Conservation (phyloP, 1,140 invertebrate genomes). For the Acyrthosiphon pisum region DNA sequence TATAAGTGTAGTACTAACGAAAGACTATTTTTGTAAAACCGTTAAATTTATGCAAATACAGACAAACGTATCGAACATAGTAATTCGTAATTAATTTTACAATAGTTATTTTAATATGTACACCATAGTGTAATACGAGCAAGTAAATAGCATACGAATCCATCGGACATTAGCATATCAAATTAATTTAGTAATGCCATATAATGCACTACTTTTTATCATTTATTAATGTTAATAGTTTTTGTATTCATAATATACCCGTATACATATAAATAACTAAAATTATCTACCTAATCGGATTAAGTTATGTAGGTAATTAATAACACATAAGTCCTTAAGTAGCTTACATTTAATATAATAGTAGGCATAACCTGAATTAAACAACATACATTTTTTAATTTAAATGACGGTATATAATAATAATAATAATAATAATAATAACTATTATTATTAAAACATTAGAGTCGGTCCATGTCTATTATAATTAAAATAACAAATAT, state of each 20-base stretch:
- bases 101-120: neutral
- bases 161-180: neutral
- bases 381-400: neutral
- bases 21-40: neutral
- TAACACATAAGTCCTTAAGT: constrained; percentile 1
- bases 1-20: neutral
- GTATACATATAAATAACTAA: neutral
- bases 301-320: neutral
- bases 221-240: neutral
- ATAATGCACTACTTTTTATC: neutral
- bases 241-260: neutral
- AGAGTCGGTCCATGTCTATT: neutral
- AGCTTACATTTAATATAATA: neutral
- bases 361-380: neutral
- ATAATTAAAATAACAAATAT: neutral
- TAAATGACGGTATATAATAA: neutral
- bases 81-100: neutral
- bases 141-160: neutral
- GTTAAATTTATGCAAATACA: neutral
- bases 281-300: neutral
- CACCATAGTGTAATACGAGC: no score
- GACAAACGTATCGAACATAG: neutral
- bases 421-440: neutral
- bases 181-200: neutral
- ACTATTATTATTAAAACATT: neutral